phyloP scores from a whole-genome alignment of 2,888 invertebrate species.

The Parascotia fuliginaria region DNA sequence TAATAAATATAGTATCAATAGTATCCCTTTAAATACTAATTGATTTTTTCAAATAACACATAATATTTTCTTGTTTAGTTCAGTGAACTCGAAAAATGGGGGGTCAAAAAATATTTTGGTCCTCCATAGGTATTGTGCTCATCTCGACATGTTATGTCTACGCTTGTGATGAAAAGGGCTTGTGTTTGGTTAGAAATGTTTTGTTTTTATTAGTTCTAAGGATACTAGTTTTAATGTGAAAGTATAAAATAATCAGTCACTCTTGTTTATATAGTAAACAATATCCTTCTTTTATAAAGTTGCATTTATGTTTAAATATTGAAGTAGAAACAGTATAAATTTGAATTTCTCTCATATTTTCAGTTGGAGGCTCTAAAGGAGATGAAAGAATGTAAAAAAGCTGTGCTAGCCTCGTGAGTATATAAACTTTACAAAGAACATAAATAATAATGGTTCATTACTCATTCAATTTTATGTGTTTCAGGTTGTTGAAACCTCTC shows the following conservation, averaged over 20 bases:
- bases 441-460: not conserved
- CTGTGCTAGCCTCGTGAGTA: constrained; percentile 71
- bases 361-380: constrained; percentile 76
- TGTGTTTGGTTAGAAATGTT: constrained; percentile 67
- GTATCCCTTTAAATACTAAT: constrained; percentile 48
- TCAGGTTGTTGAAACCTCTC: constrained; percentile 72
- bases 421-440: not conserved
- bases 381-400: constrained; percentile 76
- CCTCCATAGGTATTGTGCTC: constrained; percentile 65
- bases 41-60: constrained; percentile 21
- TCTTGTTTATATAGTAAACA: too few species aligned
- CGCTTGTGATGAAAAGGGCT: constrained; percentile 69
- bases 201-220: not conserved
- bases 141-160: constrained; percentile 55
- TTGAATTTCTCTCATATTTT: too few species aligned
- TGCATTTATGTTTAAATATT: too few species aligned
- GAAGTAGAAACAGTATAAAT: too few species aligned
- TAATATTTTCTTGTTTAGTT: constrained; percentile 19
- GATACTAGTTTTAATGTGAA: too few species aligned
- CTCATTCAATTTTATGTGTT: constrained; percentile 30
- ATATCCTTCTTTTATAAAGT: too few species aligned
- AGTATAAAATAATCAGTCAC: not conserved
- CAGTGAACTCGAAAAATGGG: constrained; percentile 55
- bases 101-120: constrained; percentile 69
- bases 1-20: constrained; percentile 27